Conservation (phyloP, 2,888 invertebrate genomes). For the Proisotoma minuta region DNA sequence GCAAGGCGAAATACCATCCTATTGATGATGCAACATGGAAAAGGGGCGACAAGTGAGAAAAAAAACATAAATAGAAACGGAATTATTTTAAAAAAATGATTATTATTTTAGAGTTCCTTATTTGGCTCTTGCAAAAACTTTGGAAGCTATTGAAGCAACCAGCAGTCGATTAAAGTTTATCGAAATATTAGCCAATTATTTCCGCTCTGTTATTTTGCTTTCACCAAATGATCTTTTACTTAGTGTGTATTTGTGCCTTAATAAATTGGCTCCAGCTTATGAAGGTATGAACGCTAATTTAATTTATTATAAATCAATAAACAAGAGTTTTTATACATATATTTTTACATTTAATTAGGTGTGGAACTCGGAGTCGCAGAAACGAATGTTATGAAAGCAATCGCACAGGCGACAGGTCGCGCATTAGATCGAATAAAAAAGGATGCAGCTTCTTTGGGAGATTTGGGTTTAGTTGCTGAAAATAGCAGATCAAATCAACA, state of each 20-base stretch:
- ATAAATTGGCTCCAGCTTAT: constrained; percentile 91
- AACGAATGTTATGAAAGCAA: constrained; percentile 86
- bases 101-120: constrained; percentile 73
- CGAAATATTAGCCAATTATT: constrained; percentile 84
- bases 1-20: constrained; percentile 70
- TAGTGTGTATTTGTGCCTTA: constrained; percentile 90
- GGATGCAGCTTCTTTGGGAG: constrained; percentile 69
- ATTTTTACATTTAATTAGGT: constrained; percentile 50
- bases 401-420: constrained; percentile 83
- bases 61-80: constrained; percentile 34
- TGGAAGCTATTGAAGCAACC: constrained; percentile 82
- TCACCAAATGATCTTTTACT: constrained; percentile 84
- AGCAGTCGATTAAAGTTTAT: constrained; percentile 83
- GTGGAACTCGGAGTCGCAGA: constrained; percentile 92
- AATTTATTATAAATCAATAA: not conserved
- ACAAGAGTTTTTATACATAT: no score
- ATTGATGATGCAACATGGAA: constrained; percentile 78
- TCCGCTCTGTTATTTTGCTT: constrained; percentile 80
- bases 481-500: constrained; percentile 75
- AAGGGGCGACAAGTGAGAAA: constrained; percentile 60
- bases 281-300: constrained; percentile 60
- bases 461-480: constrained; percentile 87
- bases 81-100: constrained; percentile 6
- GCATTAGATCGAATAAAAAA: constrained; percentile 74
- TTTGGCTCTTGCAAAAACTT: constrained; percentile 80